Conservation (phyloP, 2,888 invertebrate genomes). For the Gymnoscelis rufifasciata region DNA sequence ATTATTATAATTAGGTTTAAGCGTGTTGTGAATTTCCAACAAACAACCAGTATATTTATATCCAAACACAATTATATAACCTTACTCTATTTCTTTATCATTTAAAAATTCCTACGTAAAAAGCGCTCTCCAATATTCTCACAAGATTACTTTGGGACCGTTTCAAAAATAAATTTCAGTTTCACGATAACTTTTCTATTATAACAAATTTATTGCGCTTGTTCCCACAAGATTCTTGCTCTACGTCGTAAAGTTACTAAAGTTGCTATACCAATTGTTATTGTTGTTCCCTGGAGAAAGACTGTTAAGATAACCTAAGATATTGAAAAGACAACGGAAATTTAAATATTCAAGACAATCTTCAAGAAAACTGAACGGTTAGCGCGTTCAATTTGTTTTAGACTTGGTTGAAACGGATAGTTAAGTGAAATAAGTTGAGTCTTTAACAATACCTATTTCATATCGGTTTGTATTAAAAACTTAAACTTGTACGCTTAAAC, state of each 20-base stretch:
- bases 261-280: slow-evolving; percentile 24
- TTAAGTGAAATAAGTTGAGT: no score
- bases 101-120: neutral
- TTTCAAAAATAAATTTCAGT: slow-evolving; percentile 14
- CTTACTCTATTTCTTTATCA: no score
- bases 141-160: slow-evolving; percentile 9
- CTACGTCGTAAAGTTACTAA: slow-evolving; percentile 22
- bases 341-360: slow-evolving; percentile 12
- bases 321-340: slow-evolving; percentile 23
- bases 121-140: neutral
- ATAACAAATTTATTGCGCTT: slow-evolving; percentile 14
- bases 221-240: slow-evolving; percentile 15
- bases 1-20: no score
- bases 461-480: no score
- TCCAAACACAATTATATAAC: no score
- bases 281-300: slow-evolving; percentile 19
- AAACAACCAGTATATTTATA: no score
- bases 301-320: slow-evolving; percentile 15
- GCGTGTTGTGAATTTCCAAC: no score
- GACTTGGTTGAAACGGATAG: no score
- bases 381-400: neutral
- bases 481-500: no score
- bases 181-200: slow-evolving; percentile 11
- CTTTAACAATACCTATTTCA: no score
- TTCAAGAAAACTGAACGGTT: slow-evolving; percentile 6